These are phyloP conservation scores for Xiphophorus birchmanni DNA, from an alignment of 2,797 vertebrate genomes.

Conservation along the genomic window DNA sequence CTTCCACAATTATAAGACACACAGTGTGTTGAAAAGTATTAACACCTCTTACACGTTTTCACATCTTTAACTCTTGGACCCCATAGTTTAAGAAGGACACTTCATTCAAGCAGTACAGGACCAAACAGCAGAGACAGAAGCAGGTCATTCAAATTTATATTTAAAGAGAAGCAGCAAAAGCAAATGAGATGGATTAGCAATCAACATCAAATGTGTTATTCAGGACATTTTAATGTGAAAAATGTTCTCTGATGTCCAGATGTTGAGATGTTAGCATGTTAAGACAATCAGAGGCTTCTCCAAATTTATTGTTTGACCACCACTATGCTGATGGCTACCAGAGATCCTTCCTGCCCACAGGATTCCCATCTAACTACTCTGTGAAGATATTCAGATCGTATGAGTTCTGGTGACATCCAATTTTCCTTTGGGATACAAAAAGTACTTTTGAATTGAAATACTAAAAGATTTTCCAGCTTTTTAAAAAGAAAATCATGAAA, in stretches of 20 bases:
- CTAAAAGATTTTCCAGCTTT: background rate
- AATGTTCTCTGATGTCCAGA: background rate
- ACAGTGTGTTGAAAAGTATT: background rate
- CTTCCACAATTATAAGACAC: background rate
- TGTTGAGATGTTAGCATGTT: background rate
- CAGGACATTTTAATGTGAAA: background rate
- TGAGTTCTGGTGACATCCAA: background rate
- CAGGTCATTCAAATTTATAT: background rate
- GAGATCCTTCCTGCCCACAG: background rate
- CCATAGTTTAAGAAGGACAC: too few species aligned
- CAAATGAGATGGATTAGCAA: background rate
- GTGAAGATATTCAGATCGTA: too few species aligned
- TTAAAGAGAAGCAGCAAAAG: background rate
- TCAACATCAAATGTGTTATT: background rate
- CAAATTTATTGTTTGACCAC: too few species aligned
- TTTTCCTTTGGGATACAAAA: background rate
- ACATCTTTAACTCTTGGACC: too few species aligned
- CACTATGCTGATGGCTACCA: too few species aligned
- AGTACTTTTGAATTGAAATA: background rate
- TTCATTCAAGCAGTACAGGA: background rate
- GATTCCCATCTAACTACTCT: background rate
- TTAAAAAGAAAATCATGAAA: background rate
- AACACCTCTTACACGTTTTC: background rate
- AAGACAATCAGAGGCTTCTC: too few species aligned
- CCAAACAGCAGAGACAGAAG: background rate